Evolutionary conservation across 2,113 vertebrate species (phyloP).

Genomic region (Gymnorhina tibicen): DNA sequence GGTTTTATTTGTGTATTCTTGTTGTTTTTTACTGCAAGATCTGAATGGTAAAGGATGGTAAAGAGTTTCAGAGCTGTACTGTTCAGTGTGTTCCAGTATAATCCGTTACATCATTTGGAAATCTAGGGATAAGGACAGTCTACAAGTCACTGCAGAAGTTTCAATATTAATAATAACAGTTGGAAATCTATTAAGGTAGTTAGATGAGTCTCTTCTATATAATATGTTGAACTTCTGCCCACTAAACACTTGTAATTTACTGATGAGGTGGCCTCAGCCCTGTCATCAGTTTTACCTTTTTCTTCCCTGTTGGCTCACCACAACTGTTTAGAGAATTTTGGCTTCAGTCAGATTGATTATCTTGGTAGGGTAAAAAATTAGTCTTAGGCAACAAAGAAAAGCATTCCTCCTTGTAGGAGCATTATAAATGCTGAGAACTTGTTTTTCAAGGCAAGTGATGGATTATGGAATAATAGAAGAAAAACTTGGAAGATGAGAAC

Average conservation of each 20-base stretch:
- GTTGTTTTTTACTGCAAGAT: not conserved
- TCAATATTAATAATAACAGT: not conserved
- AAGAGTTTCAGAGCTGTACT: not conserved
- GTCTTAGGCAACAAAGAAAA: constrained; percentile 15
- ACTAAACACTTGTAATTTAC: constrained; percentile 2
- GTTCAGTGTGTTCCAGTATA: not conserved
- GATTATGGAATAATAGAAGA: not conserved
- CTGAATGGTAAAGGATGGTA: not conserved
- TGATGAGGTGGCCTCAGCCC: not conserved
- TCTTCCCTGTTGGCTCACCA: not conserved
- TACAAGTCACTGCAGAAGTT: not conserved
- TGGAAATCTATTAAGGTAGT: constrained; percentile 6
- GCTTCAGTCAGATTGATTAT: constrained; percentile 30
- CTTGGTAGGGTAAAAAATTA: constrained; percentile 28
- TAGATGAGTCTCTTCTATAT: not conserved
- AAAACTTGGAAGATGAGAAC: not conserved
- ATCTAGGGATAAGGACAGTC: not conserved
- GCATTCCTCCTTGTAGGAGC: not conserved
- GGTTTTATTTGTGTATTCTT: not conserved
- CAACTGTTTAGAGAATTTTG: constrained; percentile 14
- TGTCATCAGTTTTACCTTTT: not conserved
- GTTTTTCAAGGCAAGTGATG: not conserved
- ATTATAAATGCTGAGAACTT: constrained; percentile 11
- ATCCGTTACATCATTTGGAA: not conserved
- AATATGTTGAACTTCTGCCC: not conserved